Conservation (phyloP, 2,797 vertebrate genomes). For the Ctenosaura bakeri region DNA sequence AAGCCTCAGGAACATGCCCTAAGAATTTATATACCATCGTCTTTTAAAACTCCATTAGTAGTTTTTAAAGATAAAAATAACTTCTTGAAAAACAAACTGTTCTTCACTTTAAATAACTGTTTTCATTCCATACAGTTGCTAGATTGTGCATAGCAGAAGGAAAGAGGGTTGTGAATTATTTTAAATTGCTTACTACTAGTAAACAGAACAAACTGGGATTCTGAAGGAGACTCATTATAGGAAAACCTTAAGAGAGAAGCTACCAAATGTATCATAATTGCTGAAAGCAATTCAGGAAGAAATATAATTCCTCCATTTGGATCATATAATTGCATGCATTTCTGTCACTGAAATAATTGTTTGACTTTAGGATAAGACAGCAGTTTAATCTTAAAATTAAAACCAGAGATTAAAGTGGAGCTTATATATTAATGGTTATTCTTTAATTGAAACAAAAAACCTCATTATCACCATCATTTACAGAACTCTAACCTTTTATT, state of each 20-base stretch:
- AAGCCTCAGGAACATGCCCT: not conserved
- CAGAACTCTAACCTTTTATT: slow-evolving; percentile 50
- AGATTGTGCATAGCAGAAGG: not conserved
- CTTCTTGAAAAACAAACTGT: not conserved
- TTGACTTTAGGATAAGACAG: slow-evolving; percentile 61
- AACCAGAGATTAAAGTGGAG: slow-evolving; percentile 58
- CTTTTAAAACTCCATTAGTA: not conserved
- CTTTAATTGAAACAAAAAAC: slow-evolving; percentile 67
- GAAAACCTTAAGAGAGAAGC: slow-evolving; percentile 43
- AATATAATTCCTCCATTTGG: not conserved
- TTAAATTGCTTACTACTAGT: slow-evolving; percentile 46
- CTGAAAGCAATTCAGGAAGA: not conserved
- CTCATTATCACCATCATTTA: slow-evolving; percentile 45
- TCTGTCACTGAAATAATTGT: slow-evolving; percentile 62
- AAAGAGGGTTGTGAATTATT: slow-evolving; percentile 5
- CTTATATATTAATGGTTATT: slow-evolving; percentile 65
- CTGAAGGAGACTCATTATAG: slow-evolving; percentile 35
- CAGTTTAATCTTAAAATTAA: slow-evolving; percentile 63
- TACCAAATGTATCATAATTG: slow-evolving; percentile 13
- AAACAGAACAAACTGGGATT: slow-evolving; percentile 42
- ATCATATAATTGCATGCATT: not conserved
- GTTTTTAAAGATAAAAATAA: not conserved
- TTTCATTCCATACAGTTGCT: not conserved
- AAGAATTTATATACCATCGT: not conserved
- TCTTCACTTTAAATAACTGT: not conserved